Conservation (phyloP, 2,797 vertebrate species). For the Miichthys miiuy region DNA sequence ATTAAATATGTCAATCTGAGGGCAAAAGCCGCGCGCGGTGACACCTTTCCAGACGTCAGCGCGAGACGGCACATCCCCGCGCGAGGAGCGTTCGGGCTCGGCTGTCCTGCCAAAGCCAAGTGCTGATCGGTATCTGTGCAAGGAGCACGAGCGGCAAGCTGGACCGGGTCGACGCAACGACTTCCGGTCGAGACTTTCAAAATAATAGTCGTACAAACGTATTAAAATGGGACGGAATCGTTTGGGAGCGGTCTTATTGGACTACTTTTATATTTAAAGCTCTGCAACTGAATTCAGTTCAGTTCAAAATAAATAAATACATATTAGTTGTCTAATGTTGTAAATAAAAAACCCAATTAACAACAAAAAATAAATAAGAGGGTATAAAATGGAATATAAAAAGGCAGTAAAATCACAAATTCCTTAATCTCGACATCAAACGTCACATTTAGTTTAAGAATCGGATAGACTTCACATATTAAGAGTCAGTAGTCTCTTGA, state of each 20-base stretch:
- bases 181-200: slow-evolving; percentile 44
- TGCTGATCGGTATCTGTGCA: slow-evolving; percentile 64
- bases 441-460: not conserved
- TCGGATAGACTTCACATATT: no score
- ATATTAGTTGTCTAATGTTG: no score
- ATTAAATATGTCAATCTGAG: not conserved
- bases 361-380: no score
- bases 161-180: fast-evolving
- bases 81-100: slow-evolving; percentile 40
- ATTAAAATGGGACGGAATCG: not conserved
- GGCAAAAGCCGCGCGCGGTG: not conserved
- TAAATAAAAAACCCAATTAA: no score
- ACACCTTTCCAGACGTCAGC: slow-evolving; percentile 20
- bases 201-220: slow-evolving; percentile 12
- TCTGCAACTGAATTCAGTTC: not conserved
- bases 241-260: not conserved
- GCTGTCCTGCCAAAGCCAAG: slow-evolving; percentile 65
- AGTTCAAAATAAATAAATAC: no score
- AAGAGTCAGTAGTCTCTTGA: no score
- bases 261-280: not conserved
- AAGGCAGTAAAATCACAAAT: not conserved
- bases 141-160: slow-evolving; percentile 15
- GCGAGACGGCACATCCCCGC: slow-evolving; percentile 44
- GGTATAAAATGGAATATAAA: not conserved
- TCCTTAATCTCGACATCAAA: no score